These are phyloP conservation scores for Sitobion miscanthi DNA, from an alignment of 1,140 invertebrate species.

Conservation along the genomic window DNA sequence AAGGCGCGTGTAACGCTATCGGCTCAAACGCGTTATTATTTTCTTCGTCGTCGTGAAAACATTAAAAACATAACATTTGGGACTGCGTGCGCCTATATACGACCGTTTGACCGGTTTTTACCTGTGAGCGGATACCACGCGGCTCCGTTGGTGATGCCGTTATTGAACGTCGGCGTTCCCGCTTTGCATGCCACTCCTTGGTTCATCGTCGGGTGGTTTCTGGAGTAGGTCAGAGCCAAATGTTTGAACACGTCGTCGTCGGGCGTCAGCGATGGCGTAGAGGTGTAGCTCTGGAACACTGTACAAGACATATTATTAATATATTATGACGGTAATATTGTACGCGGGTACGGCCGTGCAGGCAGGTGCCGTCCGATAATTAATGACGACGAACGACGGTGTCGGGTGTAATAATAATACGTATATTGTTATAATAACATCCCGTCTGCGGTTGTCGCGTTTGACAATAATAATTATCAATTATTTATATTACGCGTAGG, in stretches of 20 bases:
- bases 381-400: background rate
- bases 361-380: background rate
- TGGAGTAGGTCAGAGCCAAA: conserved; percentile 85
- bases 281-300: conserved; percentile 63
- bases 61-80: background rate
- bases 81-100: background rate
- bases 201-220: conserved; percentile 87
- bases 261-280: conserved; percentile 70
- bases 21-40: background rate
- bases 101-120: conserved; percentile 58
- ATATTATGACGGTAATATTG: background rate
- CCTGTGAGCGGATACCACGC: conserved; percentile 91
- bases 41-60: background rate
- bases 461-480: too few species aligned
- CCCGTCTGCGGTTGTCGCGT: background rate
- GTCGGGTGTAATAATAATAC: background rate
- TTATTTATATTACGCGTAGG: background rate
- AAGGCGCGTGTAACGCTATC: background rate
- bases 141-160: conserved; percentile 91
- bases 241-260: conserved; percentile 95
- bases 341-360: too few species aligned
- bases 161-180: conserved; percentile 73
- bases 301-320: background rate
- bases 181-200: conserved; percentile 81
- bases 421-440: background rate